These are phyloP conservation scores for Drosophila rellima DNA, from an alignment of 2,888 invertebrate genomes.

Conservation along the genomic window DNA sequence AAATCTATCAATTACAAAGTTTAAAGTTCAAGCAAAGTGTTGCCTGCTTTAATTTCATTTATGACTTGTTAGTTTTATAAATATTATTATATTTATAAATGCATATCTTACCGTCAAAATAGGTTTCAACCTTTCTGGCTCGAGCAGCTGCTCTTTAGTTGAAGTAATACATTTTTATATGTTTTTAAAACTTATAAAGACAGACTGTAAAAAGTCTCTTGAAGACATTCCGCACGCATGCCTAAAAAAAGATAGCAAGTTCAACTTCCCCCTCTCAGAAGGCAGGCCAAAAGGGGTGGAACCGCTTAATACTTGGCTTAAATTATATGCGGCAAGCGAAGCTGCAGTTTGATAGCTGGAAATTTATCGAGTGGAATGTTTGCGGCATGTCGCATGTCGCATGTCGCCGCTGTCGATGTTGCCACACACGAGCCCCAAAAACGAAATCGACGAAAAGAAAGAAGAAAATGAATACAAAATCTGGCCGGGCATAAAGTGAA, in stretches of 20 bases:
- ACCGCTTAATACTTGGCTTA: conserved; percentile 26
- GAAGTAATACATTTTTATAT: background rate
- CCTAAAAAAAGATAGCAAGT: background rate
- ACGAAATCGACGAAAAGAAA: background rate
- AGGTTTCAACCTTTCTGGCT: background rate
- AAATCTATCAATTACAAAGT: too few species aligned
- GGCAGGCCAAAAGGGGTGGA: conserved; percentile 2
- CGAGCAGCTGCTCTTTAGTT: background rate
- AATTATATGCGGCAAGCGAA: conserved; percentile 42
- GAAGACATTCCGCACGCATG: background rate
- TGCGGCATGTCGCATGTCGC: conserved; percentile 45
- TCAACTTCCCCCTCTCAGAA: background rate
- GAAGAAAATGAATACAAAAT: conserved; percentile 32
- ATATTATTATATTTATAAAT: background rate
- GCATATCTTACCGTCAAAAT: background rate
- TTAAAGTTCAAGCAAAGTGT: too few species aligned
- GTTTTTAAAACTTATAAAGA: background rate
- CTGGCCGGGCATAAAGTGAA: conserved; percentile 46
- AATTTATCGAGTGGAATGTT: conserved; percentile 57
- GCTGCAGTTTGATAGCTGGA: conserved; percentile 47
- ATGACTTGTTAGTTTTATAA: background rate
- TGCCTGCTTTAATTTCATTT: background rate
- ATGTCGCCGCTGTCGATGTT: conserved; percentile 35
- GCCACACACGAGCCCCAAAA: conserved; percentile 61
- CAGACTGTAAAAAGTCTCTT: background rate